These are phyloP conservation scores for Micronycteris hirsuta DNA, from an alignment of 2,113 vertebrate species.

Conservation along the genomic window DNA sequence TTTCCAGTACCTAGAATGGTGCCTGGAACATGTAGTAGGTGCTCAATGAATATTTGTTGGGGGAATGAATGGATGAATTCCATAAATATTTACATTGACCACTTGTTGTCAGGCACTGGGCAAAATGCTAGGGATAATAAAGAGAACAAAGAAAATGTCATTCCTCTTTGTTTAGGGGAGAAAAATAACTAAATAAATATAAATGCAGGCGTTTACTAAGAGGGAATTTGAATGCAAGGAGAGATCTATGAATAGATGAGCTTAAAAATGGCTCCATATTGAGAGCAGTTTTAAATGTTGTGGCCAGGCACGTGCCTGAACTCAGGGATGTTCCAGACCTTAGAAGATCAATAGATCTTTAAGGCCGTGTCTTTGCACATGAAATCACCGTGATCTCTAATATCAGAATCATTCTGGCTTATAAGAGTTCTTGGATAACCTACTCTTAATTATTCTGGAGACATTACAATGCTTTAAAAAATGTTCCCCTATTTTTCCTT, in stretches of 20 bases:
- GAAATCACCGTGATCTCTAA: background rate
- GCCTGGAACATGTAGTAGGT: background rate
- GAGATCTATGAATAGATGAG: background rate
- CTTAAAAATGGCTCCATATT: background rate
- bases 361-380: background rate
- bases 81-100: background rate
- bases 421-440: background rate
- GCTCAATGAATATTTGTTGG: background rate
- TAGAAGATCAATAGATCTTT: background rate
- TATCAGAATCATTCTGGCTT: background rate
- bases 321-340: background rate
- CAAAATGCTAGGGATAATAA: background rate
- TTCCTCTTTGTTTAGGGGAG: background rate
- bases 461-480: background rate
- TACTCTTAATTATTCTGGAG: background rate
- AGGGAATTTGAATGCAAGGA: background rate
- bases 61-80: background rate
- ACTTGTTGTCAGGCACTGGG: background rate
- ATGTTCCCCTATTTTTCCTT: background rate
- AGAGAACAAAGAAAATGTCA: background rate
- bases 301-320: background rate
- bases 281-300: background rate
- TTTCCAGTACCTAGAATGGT: background rate
- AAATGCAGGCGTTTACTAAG: background rate
- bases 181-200: background rate